Evolutionary conservation across 2,113 vertebrate species (phyloP).

Genomic region (Pagrus major): DNA sequence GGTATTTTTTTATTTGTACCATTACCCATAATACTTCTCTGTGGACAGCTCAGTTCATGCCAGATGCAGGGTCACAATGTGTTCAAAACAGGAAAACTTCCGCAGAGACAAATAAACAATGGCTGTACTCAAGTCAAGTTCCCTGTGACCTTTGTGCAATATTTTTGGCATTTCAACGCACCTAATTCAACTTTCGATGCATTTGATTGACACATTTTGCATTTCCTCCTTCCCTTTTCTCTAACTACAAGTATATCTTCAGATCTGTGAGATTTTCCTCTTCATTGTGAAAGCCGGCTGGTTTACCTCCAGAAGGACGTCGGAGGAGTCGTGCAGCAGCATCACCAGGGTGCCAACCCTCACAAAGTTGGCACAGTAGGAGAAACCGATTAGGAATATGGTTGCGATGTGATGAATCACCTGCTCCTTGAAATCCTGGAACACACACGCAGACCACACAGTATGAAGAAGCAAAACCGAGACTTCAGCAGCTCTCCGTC

Average conservation of each 20-base stretch:
- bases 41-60: background rate
- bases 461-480: background rate
- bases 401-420: constrained; percentile 91
- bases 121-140: constrained; percentile 28
- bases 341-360: constrained; percentile 91
- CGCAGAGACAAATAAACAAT: constrained; percentile 26
- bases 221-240: background rate
- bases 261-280: background rate
- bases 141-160: constrained; percentile 5
- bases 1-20: background rate
- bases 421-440: constrained; percentile 94
- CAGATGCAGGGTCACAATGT: background rate
- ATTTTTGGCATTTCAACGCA: background rate
- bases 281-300: background rate
- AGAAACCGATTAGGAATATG: constrained; percentile 91
- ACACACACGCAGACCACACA: constrained; percentile 46
- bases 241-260: background rate
- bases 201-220: background rate
- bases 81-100: background rate
- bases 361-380: constrained; percentile 92
- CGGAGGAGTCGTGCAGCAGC: constrained; percentile 91
- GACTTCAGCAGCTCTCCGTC: background rate
- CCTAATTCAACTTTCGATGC: fast-evolving
- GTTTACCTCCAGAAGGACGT: constrained; percentile 90
- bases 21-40: background rate